Base-by-base conservation (phyloP, 2,888 invertebrate genomes). In the Trichacis sp. region DNA sequence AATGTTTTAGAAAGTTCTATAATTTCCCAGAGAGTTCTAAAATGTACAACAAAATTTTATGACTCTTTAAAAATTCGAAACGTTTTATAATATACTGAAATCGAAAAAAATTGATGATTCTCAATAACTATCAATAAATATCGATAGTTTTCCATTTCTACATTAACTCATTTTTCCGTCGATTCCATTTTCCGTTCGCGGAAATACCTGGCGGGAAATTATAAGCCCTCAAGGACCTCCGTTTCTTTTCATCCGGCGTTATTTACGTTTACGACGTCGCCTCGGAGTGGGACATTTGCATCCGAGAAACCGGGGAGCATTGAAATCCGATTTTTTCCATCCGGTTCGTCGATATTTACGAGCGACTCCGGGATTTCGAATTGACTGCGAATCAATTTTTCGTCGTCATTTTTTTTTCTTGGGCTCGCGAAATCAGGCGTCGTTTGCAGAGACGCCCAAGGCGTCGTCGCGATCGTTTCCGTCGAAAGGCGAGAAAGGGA, bases 201-300 rank as follows among this genome's bases (percentile, higher is more conserved):
- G 15, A 48, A 56, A 53, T 53, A 65, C 60, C 60, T 57, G 60
- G 20, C 53, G 65, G 60, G 43, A 65, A 65, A 65, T 60, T 65
- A 65, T 65, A 60, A 65, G 56, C 60, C 57, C 57, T 57, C 65
- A 45, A 65, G 36, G 43, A 52, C 51, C 60, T 52, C 38, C 52
- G 45, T 64, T 64, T 60, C 60, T 56, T 51, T 64, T 61, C 57
- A 60, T 65, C 65, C 60, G 45, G 48, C 56, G 49, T 64, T 64
- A 65, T 65, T 60, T 52, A 53, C 55, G 60, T 33, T 60, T 46
- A 46, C 48, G 49, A 65, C 24, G 47, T 33, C 33, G 11, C n/a
- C 33, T 6, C 2, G n/a, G n/a, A 33, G 29, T 29, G 33, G 33
- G n/a, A 33, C n/a, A 33, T 33, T 33, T 33, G 33, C 33, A 33